Conservation (phyloP, 2,888 invertebrate genomes). For the Xanthia icteritia region DNA sequence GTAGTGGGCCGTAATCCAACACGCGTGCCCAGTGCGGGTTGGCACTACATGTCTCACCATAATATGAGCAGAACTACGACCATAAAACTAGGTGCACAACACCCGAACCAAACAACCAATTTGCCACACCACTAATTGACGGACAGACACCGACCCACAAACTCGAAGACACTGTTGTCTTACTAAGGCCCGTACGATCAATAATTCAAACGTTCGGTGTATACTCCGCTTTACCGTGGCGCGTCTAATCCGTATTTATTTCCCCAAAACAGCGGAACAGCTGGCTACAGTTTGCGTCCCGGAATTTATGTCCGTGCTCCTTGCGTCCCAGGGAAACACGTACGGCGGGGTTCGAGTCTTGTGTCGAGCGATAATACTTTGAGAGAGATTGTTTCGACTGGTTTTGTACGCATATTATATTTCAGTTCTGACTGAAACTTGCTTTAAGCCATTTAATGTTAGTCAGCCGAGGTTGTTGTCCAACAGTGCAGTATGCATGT, state of each 20-base stretch:
- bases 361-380: constrained; percentile 54
- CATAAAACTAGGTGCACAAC: constrained; percentile 10
- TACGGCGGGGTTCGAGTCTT: constrained; percentile 69
- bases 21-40: background rate
- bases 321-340: constrained; percentile 78
- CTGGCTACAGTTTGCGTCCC: constrained; percentile 86
- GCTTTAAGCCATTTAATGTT: no score
- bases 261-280: constrained; percentile 87
- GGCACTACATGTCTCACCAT: no score
- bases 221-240: constrained; percentile 76
- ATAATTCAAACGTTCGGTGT: constrained; percentile 82
- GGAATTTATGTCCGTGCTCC: constrained; percentile 85
- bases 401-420: background rate
- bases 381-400: constrained; percentile 39
- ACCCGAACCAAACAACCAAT: constrained; percentile 14
- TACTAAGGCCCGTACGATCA: constrained; percentile 71
- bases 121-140: constrained; percentile 39
- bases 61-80: no score
- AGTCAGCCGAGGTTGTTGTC: no score
- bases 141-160: constrained; percentile 35
- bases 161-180: constrained; percentile 53
- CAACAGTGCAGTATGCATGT: no score
- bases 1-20: background rate
- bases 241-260: constrained; percentile 88
- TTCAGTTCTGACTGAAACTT: no score